phyloP scores from a whole-genome alignment of 2,888 invertebrate species.

The Melanotus villosus region DNA sequence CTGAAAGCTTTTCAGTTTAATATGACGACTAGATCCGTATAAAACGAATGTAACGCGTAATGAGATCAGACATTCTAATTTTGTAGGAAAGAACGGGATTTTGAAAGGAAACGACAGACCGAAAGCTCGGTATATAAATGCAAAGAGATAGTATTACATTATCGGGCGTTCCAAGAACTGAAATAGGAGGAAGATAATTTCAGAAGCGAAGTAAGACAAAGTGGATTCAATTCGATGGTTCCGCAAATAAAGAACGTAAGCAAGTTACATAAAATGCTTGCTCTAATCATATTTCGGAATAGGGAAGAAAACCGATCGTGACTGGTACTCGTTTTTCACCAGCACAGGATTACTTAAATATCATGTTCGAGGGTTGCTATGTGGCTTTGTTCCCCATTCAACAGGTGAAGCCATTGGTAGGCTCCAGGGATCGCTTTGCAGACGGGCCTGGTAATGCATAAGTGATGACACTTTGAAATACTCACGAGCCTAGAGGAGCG shows the following conservation, averaged over 20 bases:
- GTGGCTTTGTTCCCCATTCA: conserved; percentile 57
- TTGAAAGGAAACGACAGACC: conserved; percentile 47
- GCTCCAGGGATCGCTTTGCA: conserved; percentile 72
- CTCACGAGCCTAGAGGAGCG: conserved; percentile 55
- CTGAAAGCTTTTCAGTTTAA: conserved; percentile 47
- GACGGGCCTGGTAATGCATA: conserved; percentile 74
- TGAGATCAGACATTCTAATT: conserved; percentile 52
- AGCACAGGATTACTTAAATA: conserved; percentile 39
- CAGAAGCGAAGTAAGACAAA: conserved; percentile 47
- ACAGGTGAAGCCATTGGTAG: conserved; percentile 65
- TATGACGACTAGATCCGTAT: conserved; percentile 47
- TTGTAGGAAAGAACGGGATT: conserved; percentile 46
- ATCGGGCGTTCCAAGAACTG: conserved; percentile 47
- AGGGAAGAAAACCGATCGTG: conserved; percentile 25
- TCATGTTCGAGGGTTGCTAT: conserved; percentile 37
- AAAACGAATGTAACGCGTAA: conserved; percentile 48
- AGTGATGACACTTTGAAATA: conserved; percentile 72
- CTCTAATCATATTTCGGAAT: conserved; percentile 32
- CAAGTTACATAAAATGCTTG: conserved; percentile 40
- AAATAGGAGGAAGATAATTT: conserved; percentile 48
- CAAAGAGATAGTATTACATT: conserved; percentile 51
- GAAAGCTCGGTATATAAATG: conserved; percentile 49
- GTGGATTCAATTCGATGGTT: conserved; percentile 48
- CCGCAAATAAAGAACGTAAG: conserved; percentile 36
- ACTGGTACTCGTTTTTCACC: conserved; percentile 31